phyloP scores from a whole-genome alignment of 2,797 vertebrate genomes.

The Hypotaenidia okinawae region DNA sequence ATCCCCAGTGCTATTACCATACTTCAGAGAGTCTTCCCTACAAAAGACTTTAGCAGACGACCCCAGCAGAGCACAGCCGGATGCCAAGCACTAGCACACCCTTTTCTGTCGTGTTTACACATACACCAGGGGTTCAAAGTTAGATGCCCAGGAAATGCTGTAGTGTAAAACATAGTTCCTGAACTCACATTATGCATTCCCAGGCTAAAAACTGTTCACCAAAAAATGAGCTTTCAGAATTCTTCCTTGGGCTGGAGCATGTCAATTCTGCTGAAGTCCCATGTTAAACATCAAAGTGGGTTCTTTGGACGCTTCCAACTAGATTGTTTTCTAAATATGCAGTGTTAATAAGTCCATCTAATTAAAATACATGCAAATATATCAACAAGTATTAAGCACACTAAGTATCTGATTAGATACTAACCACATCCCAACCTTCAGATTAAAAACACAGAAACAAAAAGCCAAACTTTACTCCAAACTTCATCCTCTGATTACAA shows the following conservation, averaged over 20 bases:
- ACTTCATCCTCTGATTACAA: background rate
- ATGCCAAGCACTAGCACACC: background rate
- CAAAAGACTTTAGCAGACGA: background rate
- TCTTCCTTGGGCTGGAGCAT: background rate
- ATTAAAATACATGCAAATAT: background rate
- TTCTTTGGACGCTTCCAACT: background rate
- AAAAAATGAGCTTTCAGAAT: background rate
- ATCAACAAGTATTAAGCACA: background rate
- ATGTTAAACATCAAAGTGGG: background rate
- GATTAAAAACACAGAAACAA: background rate
- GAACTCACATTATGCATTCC: background rate
- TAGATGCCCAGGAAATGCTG: background rate
- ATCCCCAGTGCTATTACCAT: background rate
- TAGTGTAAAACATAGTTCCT: background rate
- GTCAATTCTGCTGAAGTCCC: background rate
- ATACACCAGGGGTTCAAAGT: rapidly evolving
- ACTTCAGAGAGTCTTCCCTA: background rate
- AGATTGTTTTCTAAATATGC: background rate
- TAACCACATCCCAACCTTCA: background rate
- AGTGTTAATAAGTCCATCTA: background rate
- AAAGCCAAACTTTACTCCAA: background rate
- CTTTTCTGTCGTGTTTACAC: background rate
- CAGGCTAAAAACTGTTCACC: background rate
- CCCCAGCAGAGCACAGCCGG: background rate
- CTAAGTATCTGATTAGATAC: background rate